Conservation (phyloP, 2,888 invertebrate species). For the Erynnis tages region DNA sequence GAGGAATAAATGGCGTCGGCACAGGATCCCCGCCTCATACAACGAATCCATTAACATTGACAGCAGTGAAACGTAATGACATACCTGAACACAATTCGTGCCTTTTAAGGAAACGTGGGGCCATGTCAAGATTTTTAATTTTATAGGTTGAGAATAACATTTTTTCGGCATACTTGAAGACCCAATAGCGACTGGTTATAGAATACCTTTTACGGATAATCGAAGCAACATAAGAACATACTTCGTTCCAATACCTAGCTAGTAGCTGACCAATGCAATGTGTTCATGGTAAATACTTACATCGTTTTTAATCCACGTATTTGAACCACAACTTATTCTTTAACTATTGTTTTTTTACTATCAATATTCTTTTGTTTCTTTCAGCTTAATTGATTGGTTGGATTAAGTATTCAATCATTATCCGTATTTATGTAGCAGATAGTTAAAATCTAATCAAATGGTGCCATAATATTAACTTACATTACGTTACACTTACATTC, state of each 20-base stretch:
- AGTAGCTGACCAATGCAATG: neutral
- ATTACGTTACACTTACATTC: no score
- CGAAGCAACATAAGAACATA: no score
- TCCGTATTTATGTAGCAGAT: no score
- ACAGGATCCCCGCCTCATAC: slow-evolving; percentile 12
- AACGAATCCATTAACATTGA: slow-evolving; percentile 8
- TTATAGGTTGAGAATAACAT: slow-evolving; percentile 3
- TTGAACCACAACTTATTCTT: no score
- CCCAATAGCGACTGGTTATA: slow-evolving; percentile 8
- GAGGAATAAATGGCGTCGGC: slow-evolving; percentile 9
- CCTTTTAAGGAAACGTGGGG: slow-evolving; percentile 18
- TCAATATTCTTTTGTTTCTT: no score
- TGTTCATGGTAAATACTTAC: no score
- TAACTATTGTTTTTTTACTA: no score
- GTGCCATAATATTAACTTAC: neutral
- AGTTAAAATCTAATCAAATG: neutral
- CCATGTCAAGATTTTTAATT: slow-evolving; percentile 21
- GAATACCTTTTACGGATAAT: slow-evolving; percentile 7
- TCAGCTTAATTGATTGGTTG: no score
- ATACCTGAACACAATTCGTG: no score
- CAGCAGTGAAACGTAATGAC: slow-evolving; percentile 14
- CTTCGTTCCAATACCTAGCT: no score
- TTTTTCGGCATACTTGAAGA: neutral
- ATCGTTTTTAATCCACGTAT: no score
- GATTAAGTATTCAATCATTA: no score